These are phyloP conservation scores for Ceratina australensis DNA, from an alignment of 1,140 invertebrate genomes.

Conservation along the genomic window DNA sequence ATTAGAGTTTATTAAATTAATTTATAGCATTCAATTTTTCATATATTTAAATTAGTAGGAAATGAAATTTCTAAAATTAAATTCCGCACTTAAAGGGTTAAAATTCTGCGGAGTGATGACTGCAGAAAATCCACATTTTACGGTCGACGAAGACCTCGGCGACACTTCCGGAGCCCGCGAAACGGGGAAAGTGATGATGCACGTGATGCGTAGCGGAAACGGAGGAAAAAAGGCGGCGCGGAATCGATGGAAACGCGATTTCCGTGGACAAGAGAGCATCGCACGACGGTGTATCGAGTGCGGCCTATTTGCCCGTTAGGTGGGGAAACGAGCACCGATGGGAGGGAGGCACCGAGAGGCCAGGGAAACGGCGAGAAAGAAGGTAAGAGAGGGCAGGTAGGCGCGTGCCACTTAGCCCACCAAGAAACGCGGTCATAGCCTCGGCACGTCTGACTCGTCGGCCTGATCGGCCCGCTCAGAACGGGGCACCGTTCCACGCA, in stretches of 20 bases:
- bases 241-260: conserved; percentile 16
- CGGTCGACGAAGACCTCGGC: not conserved
- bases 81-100: too few relatives aligned
- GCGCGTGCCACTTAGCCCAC: conserved; percentile 77
- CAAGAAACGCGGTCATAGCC: conserved; percentile 79
- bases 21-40: too few relatives aligned
- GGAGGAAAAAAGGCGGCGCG: conserved; percentile 21
- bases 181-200: conserved; percentile 48
- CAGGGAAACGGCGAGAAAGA: conserved; percentile 12
- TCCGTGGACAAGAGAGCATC: conserved; percentile 13
- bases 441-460: conserved; percentile 74
- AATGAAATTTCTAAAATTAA: too few relatives aligned
- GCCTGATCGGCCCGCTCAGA: conserved; percentile 30
- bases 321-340: conserved; percentile 7
- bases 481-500: conserved; percentile 15
- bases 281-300: conserved; percentile 34
- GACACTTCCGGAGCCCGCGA: conserved; percentile 23
- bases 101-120: too few relatives aligned
- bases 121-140: not conserved
- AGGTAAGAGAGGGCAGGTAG: conserved; percentile 69
- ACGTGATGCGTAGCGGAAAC: conserved; percentile 19
- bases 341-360: conserved; percentile 12
- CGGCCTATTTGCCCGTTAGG: conserved; percentile 29
- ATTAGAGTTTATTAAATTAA: too few relatives aligned
- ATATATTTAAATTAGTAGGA: too few relatives aligned